Evolutionary conservation across 1,140 invertebrate genomes (phyloP).

Genomic region (Psilanteris sp.): DNA sequence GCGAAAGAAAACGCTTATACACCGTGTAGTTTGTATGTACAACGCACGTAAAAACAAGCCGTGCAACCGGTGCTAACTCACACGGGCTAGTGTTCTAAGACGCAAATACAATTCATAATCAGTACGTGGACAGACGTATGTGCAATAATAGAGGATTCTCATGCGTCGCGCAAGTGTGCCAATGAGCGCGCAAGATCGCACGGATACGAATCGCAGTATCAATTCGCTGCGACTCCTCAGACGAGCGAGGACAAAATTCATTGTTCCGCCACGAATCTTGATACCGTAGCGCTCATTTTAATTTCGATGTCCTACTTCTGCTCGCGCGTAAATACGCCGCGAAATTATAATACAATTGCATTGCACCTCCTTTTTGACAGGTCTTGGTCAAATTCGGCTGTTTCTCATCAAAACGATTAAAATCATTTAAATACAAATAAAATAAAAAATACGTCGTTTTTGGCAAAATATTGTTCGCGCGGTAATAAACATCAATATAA

Average conservation of each 20-base stretch:
- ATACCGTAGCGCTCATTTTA: constrained; percentile 52
- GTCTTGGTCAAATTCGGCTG: constrained; percentile 15
- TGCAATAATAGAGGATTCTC: constrained; percentile 60
- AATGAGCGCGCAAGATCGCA: constrained; percentile 53
- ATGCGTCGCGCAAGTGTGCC: constrained; percentile 55
- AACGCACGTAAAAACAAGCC: constrained; percentile 31
- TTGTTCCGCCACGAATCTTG: constrained; percentile 53
- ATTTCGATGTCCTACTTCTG: constrained; percentile 59
- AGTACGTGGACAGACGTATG: constrained; percentile 46
- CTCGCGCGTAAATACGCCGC: constrained; percentile 46
- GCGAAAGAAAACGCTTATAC: too few relatives aligned
- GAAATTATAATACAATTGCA: constrained; percentile 57
- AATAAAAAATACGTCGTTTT: constrained; percentile 2
- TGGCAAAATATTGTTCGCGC: too few relatives aligned
- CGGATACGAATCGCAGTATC: constrained; percentile 40
- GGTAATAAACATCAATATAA: background rate
- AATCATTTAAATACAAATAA: background rate
- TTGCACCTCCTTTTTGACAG: constrained; percentile 47
- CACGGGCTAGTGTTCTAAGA: constrained; percentile 48
- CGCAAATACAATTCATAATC: constrained; percentile 60
- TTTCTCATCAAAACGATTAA: constrained; percentile 20
- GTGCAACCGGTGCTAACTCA: constrained; percentile 45
- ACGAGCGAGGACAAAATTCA: constrained; percentile 52
- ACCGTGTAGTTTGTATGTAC: constrained; percentile 4
- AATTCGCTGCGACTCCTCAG: constrained; percentile 15